Base-by-base conservation (phyloP, 2,888 invertebrate species). In the Caradrina clavipalpis region DNA sequence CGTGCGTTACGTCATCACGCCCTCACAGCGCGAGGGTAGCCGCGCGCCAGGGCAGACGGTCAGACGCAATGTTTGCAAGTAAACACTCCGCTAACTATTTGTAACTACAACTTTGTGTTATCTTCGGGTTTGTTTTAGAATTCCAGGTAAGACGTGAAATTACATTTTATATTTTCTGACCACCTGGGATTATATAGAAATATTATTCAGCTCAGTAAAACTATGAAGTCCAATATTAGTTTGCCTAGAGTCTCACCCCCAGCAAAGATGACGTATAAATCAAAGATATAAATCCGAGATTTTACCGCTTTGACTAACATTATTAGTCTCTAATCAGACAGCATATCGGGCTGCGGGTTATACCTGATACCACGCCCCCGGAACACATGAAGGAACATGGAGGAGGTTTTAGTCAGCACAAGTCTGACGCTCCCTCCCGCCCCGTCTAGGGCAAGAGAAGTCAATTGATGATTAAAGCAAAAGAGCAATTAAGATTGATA, bases 1-100 rank as follows among this genome's bases (percentile, higher is more conserved):
- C 22, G 31, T 22, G 15, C 6, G 45, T 76, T 13, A 58, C 70
- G 54, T 55, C 61, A 62, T 13, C 45, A 26, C 13, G 15, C 49
- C 2, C 21, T 26, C 7, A 13, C 26, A n/a, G 17, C 49, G 4
- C 54, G n/a, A 58, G 22, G n/a, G 47, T 39, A 35, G 19, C 22
- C 49, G 8, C 35, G 7, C 35, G 8, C 35, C 35, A 49, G 54
- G n/a, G 39, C 13, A n/a, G 21, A 22, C 39, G 2, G n/a, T 39
- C 13, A n/a, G 21, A 19, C 39, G 2, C 26, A 49, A 42, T 60
- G 72, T 54, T 47, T 21, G 35, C 15, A 21, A 49, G 61, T 42
- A 72, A 61, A 49, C 26, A 47, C n/a, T 55, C 15, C n/a, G 21
- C 22, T 39, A 15, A 15, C 15, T 42, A 15, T 42, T 39, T 69